Conservation (phyloP, 2,888 invertebrate genomes). For the Dione juno region DNA sequence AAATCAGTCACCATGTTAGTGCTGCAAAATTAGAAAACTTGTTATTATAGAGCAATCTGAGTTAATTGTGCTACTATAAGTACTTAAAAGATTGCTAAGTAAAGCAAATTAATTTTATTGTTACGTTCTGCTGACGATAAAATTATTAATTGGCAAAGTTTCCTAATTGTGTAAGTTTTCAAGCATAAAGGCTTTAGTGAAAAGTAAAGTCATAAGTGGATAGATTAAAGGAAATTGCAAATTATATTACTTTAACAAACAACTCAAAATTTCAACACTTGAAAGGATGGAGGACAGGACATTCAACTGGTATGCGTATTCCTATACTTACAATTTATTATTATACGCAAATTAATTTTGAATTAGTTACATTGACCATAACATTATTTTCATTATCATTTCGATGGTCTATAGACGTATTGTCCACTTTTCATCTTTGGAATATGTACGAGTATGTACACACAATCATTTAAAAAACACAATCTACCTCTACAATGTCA, state of each 20-base stretch:
- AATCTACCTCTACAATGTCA: too few relatives aligned
- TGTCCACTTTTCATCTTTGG: too few relatives aligned
- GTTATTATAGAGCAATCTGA: conserved; percentile 1
- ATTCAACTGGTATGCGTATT: background rate
- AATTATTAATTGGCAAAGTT: conserved; percentile 38
- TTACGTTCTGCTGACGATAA: conserved; percentile 28
- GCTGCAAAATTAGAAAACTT: background rate
- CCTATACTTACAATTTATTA: background rate
- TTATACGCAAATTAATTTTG: background rate
- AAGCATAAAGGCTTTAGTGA: conserved; percentile 4
- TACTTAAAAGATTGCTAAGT: conserved; percentile 17
- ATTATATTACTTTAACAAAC: background rate
- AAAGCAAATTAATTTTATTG: conserved; percentile 20
- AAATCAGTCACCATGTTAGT: background rate
- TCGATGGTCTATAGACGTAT: too few relatives aligned
- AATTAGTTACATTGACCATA: too few relatives aligned
- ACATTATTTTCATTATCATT: too few relatives aligned
- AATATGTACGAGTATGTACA: too few relatives aligned
- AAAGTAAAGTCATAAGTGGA: conserved; percentile 20
- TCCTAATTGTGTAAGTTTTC: conserved; percentile 26
- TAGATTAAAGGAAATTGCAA: conserved; percentile 14
- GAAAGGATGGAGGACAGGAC: background rate
- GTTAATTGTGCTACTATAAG: background rate
- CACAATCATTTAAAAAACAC: too few relatives aligned
- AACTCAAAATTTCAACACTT: background rate